Evolutionary conservation across 2,888 invertebrate species (phyloP), one percentile per base, ranked within the genome.

Genomic region (Drosophila seclusa): DNA sequence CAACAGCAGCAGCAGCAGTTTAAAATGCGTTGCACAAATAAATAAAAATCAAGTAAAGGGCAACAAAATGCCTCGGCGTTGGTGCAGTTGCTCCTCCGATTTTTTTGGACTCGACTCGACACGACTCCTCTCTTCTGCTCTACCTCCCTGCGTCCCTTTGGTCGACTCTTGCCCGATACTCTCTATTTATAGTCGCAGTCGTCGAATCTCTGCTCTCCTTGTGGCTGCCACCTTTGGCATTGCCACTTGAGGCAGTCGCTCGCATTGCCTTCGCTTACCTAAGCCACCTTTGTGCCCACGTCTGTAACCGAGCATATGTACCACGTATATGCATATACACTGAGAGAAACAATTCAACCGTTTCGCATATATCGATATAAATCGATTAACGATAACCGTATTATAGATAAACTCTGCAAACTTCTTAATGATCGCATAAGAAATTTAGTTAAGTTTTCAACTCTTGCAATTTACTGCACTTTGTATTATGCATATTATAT

Each of bases 151-250:
- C 45, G 24, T 55, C 48, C 40, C 52, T 48, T 21, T 21, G 21
- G 42, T 42, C 42, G 42, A 13, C 42, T 16, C 45, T 45, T 62
- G 76, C 54, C 53, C 58, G 59, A 32, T 36, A 10, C 45, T 16
- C n/a, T 61, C 81, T 85, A 85, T 85, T 85, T 85, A 76, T 85
- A 24, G 68, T 27, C 42, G 36, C 34, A 32, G 40, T 36, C 54
- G 36, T 38, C 10, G 49, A 49, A 10, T 29, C 29, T 36, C 7
- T 53, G 60, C 38, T 34, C 38, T 36, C 54, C 53, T 54, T 70
- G 77, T 83, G 80, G 75, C 78, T 74, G 68, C 80, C 82, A 83
- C 85, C 86, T 86, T 83, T 86, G 80, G 66, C 87, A 73, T 67
- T 57, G 85, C 71, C 86, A 87, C 79, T 85, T 85, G 83, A 83